Percentiles rank a stretch among this genome's conserved stretches.
These are phyloP conservation scores for Tethya wilhelma DNA, from an alignment of 37 sponge, comb jelly and placozoan genomes.

Conservation along the genomic window DNA sequence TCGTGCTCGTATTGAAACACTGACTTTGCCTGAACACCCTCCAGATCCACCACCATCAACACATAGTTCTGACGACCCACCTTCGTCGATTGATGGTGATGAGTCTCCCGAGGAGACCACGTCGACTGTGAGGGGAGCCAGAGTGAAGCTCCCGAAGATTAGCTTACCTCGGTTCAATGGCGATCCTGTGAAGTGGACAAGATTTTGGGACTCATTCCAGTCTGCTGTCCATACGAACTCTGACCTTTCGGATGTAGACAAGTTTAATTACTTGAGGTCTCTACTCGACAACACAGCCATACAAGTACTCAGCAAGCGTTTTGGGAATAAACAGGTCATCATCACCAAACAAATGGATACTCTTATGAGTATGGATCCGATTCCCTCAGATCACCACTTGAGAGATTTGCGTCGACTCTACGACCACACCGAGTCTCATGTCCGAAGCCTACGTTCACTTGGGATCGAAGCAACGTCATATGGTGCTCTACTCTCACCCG, in stretches of 20 bases:
- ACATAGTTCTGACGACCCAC: too few relatives aligned
- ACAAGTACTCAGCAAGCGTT: slow-evolving; percentile 14
- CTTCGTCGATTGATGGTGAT: too few relatives aligned
- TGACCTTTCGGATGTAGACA: slow-evolving; percentile 27
- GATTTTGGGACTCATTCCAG: slow-evolving; percentile 39
- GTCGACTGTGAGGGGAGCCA: too few relatives aligned
- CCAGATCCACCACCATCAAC: too few relatives aligned
- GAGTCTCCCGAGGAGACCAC: too few relatives aligned
- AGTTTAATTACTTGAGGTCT: slow-evolving; percentile 31
- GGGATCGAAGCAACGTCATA: neutral
- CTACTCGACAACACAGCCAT: slow-evolving; percentile 40
- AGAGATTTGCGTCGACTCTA: slow-evolving; percentile 16
- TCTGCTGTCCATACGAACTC: slow-evolving; percentile 31
- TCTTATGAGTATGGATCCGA: slow-evolving; percentile 3
- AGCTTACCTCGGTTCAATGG: slow-evolving; percentile 29
- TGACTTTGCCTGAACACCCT: too few relatives aligned
- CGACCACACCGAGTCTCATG: slow-evolving; percentile 12
- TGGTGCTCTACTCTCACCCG: slow-evolving; percentile 24
- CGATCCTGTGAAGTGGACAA: slow-evolving; percentile 23
- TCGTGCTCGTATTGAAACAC: too few relatives aligned
- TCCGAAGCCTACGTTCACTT: neutral
- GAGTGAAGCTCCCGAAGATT: slow-evolving; percentile 34
- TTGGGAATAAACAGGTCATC: slow-evolving; percentile 28
- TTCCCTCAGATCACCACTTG: slow-evolving; percentile 13
- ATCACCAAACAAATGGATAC: slow-evolving; percentile 41